A percentile compares a stretch with the other conserved stretches of the same genome.
These are phyloP conservation scores for Lerista edwardsae DNA, from an alignment of 2,797 vertebrate species.

Conservation along the genomic window DNA sequence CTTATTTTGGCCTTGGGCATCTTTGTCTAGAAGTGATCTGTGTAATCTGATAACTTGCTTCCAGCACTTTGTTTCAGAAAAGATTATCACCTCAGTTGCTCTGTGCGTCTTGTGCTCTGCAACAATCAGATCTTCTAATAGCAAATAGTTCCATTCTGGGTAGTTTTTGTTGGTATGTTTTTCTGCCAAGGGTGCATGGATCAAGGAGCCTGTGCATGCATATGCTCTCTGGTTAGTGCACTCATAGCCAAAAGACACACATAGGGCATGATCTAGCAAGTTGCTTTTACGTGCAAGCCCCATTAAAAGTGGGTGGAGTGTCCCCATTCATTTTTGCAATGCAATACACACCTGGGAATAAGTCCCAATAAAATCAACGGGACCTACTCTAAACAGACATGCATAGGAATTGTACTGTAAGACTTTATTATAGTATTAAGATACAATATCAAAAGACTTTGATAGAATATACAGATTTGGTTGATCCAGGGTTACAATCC, in stretches of 20 bases:
- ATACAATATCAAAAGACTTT: no score
- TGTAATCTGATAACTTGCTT: no score
- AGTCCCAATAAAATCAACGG: no score
- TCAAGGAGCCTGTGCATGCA: not conserved
- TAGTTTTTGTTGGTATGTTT: not conserved
- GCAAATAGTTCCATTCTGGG: not conserved
- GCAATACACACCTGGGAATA: no score
- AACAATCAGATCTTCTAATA: not conserved
- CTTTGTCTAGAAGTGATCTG: no score
- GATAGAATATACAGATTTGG: not conserved
- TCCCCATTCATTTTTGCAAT: no score
- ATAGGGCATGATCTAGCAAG: not conserved
- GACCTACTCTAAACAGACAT: no score
- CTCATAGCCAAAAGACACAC: not conserved
- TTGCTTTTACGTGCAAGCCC: not conserved
- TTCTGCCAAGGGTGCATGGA: not conserved
- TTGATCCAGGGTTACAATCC: not conserved
- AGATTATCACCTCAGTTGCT: not conserved
- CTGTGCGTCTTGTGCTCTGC: not conserved
- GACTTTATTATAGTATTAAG: no score
- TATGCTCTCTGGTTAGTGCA: not conserved
- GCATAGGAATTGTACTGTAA: no score
- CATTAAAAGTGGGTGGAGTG: not conserved
- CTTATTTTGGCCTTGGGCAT: no score
- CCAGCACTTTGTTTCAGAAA: not conserved